These are phyloP conservation scores for Silurus aristotelis DNA, from an alignment of 2,797 vertebrate genomes.

Conservation along the genomic window DNA sequence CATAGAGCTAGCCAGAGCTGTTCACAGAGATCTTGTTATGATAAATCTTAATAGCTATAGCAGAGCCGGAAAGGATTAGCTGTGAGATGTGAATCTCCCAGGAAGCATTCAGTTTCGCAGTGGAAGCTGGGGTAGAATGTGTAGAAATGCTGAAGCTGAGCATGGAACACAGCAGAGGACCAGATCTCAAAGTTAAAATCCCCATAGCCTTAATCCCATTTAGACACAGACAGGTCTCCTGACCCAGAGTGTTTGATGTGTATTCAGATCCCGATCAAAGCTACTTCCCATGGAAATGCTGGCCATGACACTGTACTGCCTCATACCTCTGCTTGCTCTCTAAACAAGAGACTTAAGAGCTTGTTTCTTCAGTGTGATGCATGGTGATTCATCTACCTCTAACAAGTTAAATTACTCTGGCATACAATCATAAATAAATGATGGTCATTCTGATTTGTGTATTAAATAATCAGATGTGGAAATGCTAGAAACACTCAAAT, in stretches of 20 bases:
- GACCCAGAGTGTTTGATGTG: constrained; percentile 48
- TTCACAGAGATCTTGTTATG: constrained; percentile 52
- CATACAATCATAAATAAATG: not conserved
- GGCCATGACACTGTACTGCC: constrained; percentile 36
- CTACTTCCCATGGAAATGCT: constrained; percentile 42
- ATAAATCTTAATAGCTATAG: constrained; percentile 53
- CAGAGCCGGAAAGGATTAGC: constrained; percentile 57
- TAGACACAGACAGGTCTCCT: constrained; percentile 33
- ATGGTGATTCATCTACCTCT: not conserved
- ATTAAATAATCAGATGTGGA: not conserved
- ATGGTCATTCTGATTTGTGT: not conserved
- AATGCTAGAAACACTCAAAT: not conserved
- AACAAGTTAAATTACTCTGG: not conserved
- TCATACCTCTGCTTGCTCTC: constrained; percentile 31
- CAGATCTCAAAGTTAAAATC: constrained; percentile 44
- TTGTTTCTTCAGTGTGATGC: constrained; percentile 2
- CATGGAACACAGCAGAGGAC: constrained; percentile 41
- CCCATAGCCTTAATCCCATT: constrained; percentile 56
- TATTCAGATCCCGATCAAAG: constrained; percentile 55
- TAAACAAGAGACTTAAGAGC: constrained; percentile 18
- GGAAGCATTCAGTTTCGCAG: constrained; percentile 38
- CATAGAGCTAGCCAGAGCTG: constrained; percentile 36
- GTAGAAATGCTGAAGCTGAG: constrained; percentile 42
- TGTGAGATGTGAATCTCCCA: constrained; percentile 45
- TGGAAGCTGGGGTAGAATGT: constrained; percentile 37